Evolutionary conservation across 2,797 vertebrate species (phyloP), one percentile per base, ranked within the genome.

Genomic region (Loriculus beryllinus): DNA sequence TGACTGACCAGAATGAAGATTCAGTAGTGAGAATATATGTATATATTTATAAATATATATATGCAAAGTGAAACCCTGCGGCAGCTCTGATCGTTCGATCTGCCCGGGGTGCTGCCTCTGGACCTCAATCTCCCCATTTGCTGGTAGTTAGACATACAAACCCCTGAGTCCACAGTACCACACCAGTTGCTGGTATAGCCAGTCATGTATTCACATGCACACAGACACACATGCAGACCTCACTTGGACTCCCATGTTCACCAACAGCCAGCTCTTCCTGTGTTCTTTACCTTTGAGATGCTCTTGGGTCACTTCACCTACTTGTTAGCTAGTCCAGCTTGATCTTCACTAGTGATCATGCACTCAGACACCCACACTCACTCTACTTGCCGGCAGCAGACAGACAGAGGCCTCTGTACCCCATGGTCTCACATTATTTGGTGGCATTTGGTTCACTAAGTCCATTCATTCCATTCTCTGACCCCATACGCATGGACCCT

Each of bases 401-500:
- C 14, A 52, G 16, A 28, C 6, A 35, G 0, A 2, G 6, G 3
- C 2, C 2, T 1, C 29, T 62, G 15, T 48, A n/a, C 28, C 14
- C 37, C 9, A 28, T 8, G 14, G n/a, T 48, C 3, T 7, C 23
- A 77, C 6, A 1, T 9, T 15, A 20, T 20, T 48, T 59, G 20
- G 1, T 60, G 21, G 13, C 4, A 20, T 60, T 77, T 60, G 9
- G 2, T 91, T 85, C 52, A 51, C 31, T 39, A 54, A 72, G 7
- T 47, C 5, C 35, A 37, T 15, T 14, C 35, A 74, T 37, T 81
- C 10, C 23, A 63, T 23, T 21, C 21, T 5, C 67, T 69, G 43
- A 5, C 39, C 9, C 3, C 25, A 56, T 35, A 21, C 4, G n/a
- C 1, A 1, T 1, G 2, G 25, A 71, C 12, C 3, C 3, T 82